Base-by-base conservation (phyloP, 2,888 invertebrate genomes). In the Pollenia angustigena region DNA sequence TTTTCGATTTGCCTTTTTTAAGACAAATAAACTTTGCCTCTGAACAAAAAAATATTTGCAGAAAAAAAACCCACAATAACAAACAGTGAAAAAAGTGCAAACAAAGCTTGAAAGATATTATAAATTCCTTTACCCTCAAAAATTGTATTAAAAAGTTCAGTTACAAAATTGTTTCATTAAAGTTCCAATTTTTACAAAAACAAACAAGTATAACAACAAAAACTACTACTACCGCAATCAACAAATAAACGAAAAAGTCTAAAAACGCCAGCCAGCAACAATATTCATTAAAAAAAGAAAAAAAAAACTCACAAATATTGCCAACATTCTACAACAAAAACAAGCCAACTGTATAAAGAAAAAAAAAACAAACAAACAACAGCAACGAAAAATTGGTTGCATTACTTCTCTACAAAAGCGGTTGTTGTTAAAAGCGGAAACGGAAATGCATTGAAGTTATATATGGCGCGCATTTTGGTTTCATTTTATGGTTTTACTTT, bases 401-500 rank as follows among this genome's bases (percentile, higher is more conserved):
- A 74, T 79, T 79, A 74, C 66, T 69, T 4, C 40, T 44, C 56
- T 42, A 64, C 58, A 76, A 71, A 56, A 71, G 64, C 54, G 76
- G 40, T 80, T 80, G 83, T 86, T 86, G 80, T 76, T 68, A 74
- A 81, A 84, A 62, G 69, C 74, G 84, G 84, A 87, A 87, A 84
- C 81, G 87, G 84, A 87, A 87, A 87, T 87, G 81, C 87, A 87
- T 84, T 87, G 81, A 84, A 78, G 87, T 87, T 84, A 84, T 87
- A 87, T 84, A 84, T 87, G 78, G 81, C 78, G 84, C 68, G 56
- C 68, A 84, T 87, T 87, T 81, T 84, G 84, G 72, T 84, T 81
- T 72, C 83, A 87, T 76, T 84, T 84, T 78, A 84, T 84, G 83
- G 86, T 78, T 83, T 58, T 76, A 62, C 79, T 68, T 87, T 69